Percentiles rank a stretch among this genome's conserved stretches.
Evolutionary conservation across 2,888 invertebrate genomes (phyloP).

Genomic region (Cephalotes varians): DNA sequence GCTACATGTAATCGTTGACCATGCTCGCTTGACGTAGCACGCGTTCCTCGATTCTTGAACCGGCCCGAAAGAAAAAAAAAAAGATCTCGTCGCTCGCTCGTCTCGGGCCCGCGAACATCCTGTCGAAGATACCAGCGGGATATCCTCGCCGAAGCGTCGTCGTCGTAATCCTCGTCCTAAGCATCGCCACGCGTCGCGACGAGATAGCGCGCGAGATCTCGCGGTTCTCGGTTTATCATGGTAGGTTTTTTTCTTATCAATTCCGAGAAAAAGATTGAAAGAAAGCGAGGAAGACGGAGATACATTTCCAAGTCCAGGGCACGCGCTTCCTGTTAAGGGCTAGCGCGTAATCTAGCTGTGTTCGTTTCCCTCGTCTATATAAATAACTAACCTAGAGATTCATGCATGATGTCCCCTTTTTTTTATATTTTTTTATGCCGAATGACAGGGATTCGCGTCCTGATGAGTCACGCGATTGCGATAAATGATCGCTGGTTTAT

Average conservation of each 20-base stretch:
- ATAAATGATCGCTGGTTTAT: background rate
- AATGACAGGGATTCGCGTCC: background rate
- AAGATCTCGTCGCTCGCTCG: background rate
- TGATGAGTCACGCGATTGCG: background rate
- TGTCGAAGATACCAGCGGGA: slow-evolving; percentile 46
- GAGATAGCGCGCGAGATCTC: slow-evolving; percentile 1
- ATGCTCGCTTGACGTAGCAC: slow-evolving; percentile 65
- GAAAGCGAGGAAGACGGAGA: background rate
- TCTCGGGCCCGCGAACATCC: slow-evolving; percentile 50
- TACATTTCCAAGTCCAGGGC: background rate
- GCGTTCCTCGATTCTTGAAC: slow-evolving; percentile 25
- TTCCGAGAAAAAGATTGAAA: background rate
- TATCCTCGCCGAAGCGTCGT: background rate
- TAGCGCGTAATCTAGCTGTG: slow-evolving; percentile 14
- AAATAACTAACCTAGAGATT: slow-evolving; percentile 63
- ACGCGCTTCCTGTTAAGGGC: slow-evolving; percentile 10
- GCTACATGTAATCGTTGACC: background rate
- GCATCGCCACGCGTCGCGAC: slow-evolving; percentile 8
- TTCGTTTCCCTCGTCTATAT: background rate
- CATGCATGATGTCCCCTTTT: background rate
- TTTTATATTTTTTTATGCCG: slow-evolving; percentile 45
- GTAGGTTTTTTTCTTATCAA: slow-evolving; percentile 62
- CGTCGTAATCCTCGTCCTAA: background rate
- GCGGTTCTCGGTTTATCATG: slow-evolving; percentile 59
- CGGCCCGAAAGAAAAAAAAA: slow-evolving; percentile 4